Base-by-base conservation (phyloP, 2,113 vertebrate genomes). In the Callipepla squamata region DNA sequence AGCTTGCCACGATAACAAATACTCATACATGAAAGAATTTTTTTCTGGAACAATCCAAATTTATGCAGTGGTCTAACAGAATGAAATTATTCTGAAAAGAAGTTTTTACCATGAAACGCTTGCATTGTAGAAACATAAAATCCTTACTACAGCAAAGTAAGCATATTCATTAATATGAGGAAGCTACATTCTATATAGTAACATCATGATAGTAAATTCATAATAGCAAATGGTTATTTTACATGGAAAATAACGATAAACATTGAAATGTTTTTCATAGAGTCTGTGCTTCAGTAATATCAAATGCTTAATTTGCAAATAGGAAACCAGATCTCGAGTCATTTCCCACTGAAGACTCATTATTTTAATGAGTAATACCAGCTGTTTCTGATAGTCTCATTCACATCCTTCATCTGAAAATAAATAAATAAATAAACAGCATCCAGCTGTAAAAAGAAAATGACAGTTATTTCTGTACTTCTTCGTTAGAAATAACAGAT, bases 11-110 rank as follows among this genome's bases (percentile, higher is more conserved):
- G 8, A n/a, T 55, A 66, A 65, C 8, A 79, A 79, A 20, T 16
- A 47, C 47, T 36, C 9, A 4, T 23, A 2, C 5, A 32, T 7
- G 34, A 0, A 0, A 87, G 7, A 14, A 23, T 70, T 26, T 6
- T 85, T 62, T 80, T 78, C 36, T 22, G 74, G 47, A 85, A 44
- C 2, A 58, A 30, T 67, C 4, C 1, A 45, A 53, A 9, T 13
- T 94, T 66, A 63, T 38, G 17, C n/a, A 38, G 48, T 2, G 4
- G 66, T 38, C 30, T 57, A 50, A 16, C 28, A 36, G 75, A 85
- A 5, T 9, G 6, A 79, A 34, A 58, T 67, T 45, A 67, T 9
- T 44, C 13, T 80, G 48, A 78, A 90, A 89, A n/a, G 1, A 44
- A 55, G 38, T 10, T 0, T 4, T 61, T 72, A 65, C 15, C 68